These are phyloP conservation scores for Chroicocephalus ridibundus DNA, from an alignment of 2,113 vertebrate genomes.

Conservation along the genomic window DNA sequence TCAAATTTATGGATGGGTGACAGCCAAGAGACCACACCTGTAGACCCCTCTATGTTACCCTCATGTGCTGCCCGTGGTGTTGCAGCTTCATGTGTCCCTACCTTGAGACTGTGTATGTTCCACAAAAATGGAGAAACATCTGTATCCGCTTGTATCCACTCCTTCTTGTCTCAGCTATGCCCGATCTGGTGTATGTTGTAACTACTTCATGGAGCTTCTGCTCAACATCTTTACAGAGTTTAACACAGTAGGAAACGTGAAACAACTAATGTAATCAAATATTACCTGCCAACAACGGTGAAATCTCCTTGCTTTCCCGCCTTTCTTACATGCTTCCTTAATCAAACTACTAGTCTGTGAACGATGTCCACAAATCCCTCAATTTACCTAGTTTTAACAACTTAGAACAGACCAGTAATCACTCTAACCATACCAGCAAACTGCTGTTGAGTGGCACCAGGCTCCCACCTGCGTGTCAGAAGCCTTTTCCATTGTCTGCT, in stretches of 20 bases:
- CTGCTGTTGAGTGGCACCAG: not conserved
- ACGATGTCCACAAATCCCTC: not conserved
- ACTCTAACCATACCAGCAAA: not conserved
- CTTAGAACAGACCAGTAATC: not conserved
- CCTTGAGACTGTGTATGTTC: not conserved
- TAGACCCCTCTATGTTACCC: not conserved
- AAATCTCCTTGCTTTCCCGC: not conserved
- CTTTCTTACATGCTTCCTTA: not conserved
- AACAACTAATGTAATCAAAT: not conserved
- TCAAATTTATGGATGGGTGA: not conserved
- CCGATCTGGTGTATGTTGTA: not conserved
- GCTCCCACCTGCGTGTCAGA: not conserved
- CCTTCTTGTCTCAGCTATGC: not conserved
- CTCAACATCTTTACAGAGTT: not conserved
- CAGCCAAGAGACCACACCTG: not conserved
- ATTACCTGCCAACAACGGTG: not conserved
- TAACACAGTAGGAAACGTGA: not conserved
- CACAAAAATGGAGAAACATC: not conserved
- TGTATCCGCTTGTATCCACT: not conserved
- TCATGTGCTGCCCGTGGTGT: not conserved
- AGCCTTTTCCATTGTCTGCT: rapidly evolving
- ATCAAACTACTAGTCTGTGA: not conserved
- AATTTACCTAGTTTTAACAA: not conserved
- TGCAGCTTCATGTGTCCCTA: not conserved
- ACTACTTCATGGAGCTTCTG: not conserved